A percentile compares a stretch with the other conserved stretches of the same genome.
These are phyloP conservation scores for Rhabdornis inornatus DNA, from an alignment of 2,113 vertebrate species.

Conservation along the genomic window DNA sequence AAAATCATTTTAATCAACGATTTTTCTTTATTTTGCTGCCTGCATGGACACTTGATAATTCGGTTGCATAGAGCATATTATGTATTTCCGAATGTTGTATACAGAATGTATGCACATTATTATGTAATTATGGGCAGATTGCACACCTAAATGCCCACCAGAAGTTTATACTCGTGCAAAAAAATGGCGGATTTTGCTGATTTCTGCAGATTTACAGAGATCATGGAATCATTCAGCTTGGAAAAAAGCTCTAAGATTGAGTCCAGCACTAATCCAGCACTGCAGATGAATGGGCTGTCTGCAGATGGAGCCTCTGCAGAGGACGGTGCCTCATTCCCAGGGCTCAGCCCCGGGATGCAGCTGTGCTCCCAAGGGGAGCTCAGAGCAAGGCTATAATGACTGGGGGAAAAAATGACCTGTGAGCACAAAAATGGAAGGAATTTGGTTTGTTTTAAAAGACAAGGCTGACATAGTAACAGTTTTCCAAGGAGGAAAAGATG, in stretches of 20 bases:
- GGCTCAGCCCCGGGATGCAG: background rate
- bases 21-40: background rate
- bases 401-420: background rate
- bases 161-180: accelerated
- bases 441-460: background rate
- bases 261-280: background rate
- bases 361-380: background rate
- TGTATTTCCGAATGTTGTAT: background rate
- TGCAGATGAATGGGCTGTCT: accelerated
- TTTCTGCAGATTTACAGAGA: background rate
- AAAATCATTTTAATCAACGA: background rate
- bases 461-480: background rate
- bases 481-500: background rate
- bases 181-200: background rate
- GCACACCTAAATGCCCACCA: background rate
- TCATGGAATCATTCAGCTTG: background rate
- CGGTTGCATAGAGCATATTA: background rate
- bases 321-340: accelerated
- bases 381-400: background rate
- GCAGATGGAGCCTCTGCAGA: background rate
- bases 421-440: background rate
- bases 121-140: no score
- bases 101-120: background rate
- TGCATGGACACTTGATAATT: background rate
- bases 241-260: background rate